These are phyloP conservation scores for Tenebrio molitor DNA, from an alignment of 1,140 invertebrate genomes.

Conservation along the genomic window DNA sequence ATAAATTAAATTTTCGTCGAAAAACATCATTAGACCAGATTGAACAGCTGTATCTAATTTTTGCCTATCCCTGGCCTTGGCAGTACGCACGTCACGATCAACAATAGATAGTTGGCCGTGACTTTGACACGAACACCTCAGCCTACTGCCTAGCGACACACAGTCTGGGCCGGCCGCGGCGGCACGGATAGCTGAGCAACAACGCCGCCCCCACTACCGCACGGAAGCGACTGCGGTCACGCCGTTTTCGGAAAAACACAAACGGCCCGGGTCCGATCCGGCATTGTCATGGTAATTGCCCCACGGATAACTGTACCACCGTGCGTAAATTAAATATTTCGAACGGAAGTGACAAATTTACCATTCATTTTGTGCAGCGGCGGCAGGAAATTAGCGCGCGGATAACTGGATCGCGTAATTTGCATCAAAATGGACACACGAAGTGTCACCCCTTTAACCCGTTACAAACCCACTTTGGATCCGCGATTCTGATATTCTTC, in stretches of 20 bases:
- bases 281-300: slow-evolving; percentile 1
- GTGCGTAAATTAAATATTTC: slow-evolving; percentile 29
- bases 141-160: slow-evolving; percentile 48
- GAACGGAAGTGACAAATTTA: slow-evolving; percentile 30
- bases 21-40: slow-evolving; percentile 45
- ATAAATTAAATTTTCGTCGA: slow-evolving; percentile 44
- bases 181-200: slow-evolving; percentile 34
- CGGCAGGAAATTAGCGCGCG: slow-evolving; percentile 23
- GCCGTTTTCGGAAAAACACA: background rate
- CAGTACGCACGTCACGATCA: slow-evolving; percentile 46
- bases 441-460: too few relatives aligned
- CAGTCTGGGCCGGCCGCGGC: slow-evolving; percentile 34
- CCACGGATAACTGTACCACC: slow-evolving; percentile 7
- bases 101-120: slow-evolving; percentile 47
- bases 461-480: too few relatives aligned
- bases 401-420: slow-evolving; percentile 23
- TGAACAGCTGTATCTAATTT: slow-evolving; percentile 47
- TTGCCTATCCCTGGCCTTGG: slow-evolving; percentile 48
- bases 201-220: background rate
- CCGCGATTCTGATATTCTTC: too few relatives aligned
- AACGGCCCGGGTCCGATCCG: background rate
- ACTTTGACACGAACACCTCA: slow-evolving; percentile 45
- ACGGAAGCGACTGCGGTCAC: background rate
- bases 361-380: slow-evolving; percentile 34
- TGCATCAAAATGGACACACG: slow-evolving; percentile 13